These are phyloP conservation scores for Lemur catta DNA, from an alignment of 2,797 vertebrate species.

Conservation along the genomic window DNA sequence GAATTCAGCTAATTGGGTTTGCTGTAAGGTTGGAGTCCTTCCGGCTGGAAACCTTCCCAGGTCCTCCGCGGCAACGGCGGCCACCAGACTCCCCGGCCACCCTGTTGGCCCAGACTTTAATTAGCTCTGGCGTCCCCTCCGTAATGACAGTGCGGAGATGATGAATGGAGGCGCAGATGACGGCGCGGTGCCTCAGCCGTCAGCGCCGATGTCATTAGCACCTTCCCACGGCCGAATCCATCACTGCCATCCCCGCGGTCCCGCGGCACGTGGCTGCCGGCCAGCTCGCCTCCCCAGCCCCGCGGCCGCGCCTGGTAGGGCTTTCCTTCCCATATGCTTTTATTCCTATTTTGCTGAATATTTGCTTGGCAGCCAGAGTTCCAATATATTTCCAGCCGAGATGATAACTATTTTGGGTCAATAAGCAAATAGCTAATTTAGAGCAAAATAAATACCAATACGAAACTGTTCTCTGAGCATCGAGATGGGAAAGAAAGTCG, in stretches of 20 bases:
- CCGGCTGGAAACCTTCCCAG: constrained; percentile 90
- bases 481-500: constrained; percentile 37
- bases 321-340: constrained; percentile 86
- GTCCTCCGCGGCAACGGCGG: constrained; percentile 83
- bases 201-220: constrained; percentile 96
- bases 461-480: constrained; percentile 64
- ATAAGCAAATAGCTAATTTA: constrained; percentile 86
- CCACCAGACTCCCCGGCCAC: constrained; percentile 87
- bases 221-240: constrained; percentile 96
- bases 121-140: constrained; percentile 97
- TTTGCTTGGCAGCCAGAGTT: constrained; percentile 86
- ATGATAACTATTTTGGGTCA: constrained; percentile 86
- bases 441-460: constrained; percentile 83
- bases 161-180: constrained; percentile 99
- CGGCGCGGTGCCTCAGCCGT: constrained; percentile 93
- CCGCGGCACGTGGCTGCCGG: constrained; percentile 83
- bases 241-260: constrained; percentile 93
- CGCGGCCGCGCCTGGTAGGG: constrained; percentile 80
- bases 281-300: constrained; percentile 85
- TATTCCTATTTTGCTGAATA: constrained; percentile 85
- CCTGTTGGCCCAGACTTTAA: constrained; percentile 96
- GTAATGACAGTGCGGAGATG: constrained; percentile 96
- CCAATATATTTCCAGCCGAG: constrained; percentile 89
- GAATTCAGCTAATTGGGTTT: constrained; percentile 95
- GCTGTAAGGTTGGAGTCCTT: constrained; percentile 91